Percentiles rank a stretch among this genome's conserved stretches.
Evolutionary conservation across 2,113 vertebrate genomes (phyloP).

Genomic region (Rhinopithecus roxellana): DNA sequence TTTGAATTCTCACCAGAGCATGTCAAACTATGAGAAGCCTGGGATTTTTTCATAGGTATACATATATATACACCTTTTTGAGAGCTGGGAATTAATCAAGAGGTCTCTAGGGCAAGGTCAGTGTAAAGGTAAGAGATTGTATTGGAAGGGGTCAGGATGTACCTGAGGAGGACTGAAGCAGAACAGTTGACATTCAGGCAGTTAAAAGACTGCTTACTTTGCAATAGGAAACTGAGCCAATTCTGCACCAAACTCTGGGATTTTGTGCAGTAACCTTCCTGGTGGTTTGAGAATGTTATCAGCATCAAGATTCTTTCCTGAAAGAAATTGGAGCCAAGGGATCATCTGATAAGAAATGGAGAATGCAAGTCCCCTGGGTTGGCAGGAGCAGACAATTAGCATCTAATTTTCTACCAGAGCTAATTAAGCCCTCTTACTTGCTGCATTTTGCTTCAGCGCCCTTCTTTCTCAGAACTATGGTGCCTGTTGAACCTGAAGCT

Average conservation of each 20-base stretch:
- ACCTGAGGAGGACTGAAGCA: neutral
- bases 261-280: neutral
- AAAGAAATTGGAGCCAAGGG: neutral
- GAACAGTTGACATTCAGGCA: neutral
- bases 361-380: neutral
- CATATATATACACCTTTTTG: neutral
- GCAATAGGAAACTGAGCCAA: neutral
- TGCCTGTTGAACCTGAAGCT: neutral
- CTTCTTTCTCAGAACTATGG: neutral
- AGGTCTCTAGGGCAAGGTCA: neutral
- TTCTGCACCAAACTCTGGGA: neutral
- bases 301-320: neutral
- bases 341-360: neutral
- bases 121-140: neutral
- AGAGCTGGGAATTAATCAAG: neutral
- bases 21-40: neutral
- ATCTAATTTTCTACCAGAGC: conserved; percentile 7
- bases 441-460: neutral
- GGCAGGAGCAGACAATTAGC: neutral
- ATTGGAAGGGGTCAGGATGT: neutral
- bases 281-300: neutral
- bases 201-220: neutral
- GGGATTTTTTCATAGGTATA: neutral
- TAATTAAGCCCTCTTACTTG: neutral
- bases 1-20: neutral